These are phyloP conservation scores for Odontomyia ornata DNA, from an alignment of 2,888 invertebrate species.

Conservation along the genomic window DNA sequence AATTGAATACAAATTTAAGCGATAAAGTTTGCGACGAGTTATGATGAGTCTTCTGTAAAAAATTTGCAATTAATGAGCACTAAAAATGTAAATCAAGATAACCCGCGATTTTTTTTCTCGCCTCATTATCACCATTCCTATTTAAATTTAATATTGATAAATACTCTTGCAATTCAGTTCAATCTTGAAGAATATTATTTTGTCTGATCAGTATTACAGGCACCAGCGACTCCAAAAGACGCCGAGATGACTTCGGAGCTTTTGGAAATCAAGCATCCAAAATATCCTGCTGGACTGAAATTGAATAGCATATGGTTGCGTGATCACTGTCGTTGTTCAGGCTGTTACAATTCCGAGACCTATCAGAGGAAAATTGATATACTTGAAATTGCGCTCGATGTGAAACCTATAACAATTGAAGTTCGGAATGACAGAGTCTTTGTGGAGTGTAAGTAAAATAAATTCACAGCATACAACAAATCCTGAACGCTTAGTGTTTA, in stretches of 20 bases:
- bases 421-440: constrained; percentile 60
- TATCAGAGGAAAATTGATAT: constrained; percentile 70
- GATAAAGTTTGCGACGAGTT: background rate
- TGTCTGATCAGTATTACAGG: background rate
- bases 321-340: constrained; percentile 66
- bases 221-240: background rate
- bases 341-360: constrained; percentile 70
- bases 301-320: constrained; percentile 61
- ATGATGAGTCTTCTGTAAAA: background rate
- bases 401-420: constrained; percentile 59
- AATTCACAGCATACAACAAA: constrained; percentile 5
- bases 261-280: constrained; percentile 45
- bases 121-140: constrained; percentile 1
- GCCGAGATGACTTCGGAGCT: constrained; percentile 40
- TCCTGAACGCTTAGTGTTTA: constrained; percentile 31
- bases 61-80: background rate
- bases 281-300: constrained; percentile 51
- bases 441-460: constrained; percentile 68
- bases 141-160: background rate
- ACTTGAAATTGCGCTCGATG: constrained; percentile 66
- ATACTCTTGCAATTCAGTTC: background rate
- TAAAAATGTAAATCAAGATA: background rate
- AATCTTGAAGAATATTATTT: background rate
- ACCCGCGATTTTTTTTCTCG: background rate
- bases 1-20: background rate